Evolutionary conservation across 2,797 vertebrate species (phyloP), one percentile per base, ranked within the genome.

Genomic region (Thripadectes ignobilis): DNA sequence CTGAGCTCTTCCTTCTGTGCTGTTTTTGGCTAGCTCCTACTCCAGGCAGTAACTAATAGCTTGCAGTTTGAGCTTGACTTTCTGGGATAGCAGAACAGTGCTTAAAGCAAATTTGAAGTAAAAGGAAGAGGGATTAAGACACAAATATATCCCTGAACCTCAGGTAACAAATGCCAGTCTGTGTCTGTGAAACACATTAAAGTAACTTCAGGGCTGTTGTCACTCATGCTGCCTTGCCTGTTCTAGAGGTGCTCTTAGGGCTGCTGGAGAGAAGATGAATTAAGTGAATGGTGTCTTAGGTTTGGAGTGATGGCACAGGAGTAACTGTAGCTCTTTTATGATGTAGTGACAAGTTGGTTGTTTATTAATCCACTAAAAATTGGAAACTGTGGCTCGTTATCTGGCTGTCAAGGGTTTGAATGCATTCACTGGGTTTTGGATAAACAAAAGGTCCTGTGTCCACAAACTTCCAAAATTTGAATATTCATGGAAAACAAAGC

Each of bases 121-220:
- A 83, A 67, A 76, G 38, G 65, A 92, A 89, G 86, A 93, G 24
- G 45, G 72, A 72, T 80, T 92, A 67, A 87, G 91, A 89, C 72
- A 61, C 46, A 92, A 12, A 20, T 49, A 48, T 46, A 67, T 21
- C 77, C 67, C 43, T 52, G 71, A 91, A 85, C 65, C 45, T 90
- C 86, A 90, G 88, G 86, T 95, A 92, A 78, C 77, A 95, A 88
- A 93, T 84, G 63, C 45, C 59, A 76, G 62, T 59, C 82, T 39
- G 17, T 73, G 67, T n/a, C 88, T 62, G 23, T 61, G 89, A 81
- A 93, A 78, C 21, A 73, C 89, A 63, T 78, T 49, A 49, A 81
- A 78, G 73, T 18, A 67, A 43, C 85, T 96, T 80, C 66, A 61
- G 82, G 76, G 91, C 79, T 82, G 76, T 74, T 90, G 87, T 92